Percentiles rank a stretch among this genome's conserved stretches.
These are phyloP conservation scores for Drosophila parabipectinata DNA, from an alignment of 1,140 invertebrate genomes.

Conservation along the genomic window DNA sequence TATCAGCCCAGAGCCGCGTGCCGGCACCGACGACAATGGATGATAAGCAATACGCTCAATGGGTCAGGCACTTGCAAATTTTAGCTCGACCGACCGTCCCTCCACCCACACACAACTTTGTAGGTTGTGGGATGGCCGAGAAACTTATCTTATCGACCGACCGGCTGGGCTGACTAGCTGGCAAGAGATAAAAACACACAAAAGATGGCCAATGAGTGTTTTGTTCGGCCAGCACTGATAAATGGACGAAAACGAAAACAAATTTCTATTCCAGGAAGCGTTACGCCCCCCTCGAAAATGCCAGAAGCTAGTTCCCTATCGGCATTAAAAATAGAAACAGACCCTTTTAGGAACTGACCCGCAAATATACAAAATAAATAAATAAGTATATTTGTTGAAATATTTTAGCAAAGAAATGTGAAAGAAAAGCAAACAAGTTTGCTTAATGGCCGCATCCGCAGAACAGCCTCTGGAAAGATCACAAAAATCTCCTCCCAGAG, in stretches of 20 bases:
- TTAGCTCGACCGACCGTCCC: conserved; percentile 5
- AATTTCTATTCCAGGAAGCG: conserved; percentile 38
- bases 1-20: conserved; percentile 69
- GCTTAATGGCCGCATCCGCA: conserved; percentile 66
- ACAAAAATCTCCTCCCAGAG: conserved; percentile 34
- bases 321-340: background rate
- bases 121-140: conserved; percentile 8
- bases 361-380: conserved; percentile 3
- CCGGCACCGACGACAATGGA: conserved; percentile 41
- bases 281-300: conserved; percentile 22
- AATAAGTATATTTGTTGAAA: conserved; percentile 29
- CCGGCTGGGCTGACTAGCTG: background rate
- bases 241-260: conserved; percentile 4
- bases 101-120: conserved; percentile 26
- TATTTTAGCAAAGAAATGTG: conserved; percentile 44
- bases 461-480: conserved; percentile 39
- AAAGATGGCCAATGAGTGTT: conserved; percentile 29
- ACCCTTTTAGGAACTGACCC: background rate
- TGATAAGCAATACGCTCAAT: conserved; percentile 57
- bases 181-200: conserved; percentile 35
- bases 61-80: conserved; percentile 63
- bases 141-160: conserved; percentile 41
- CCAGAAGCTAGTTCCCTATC: conserved; percentile 2
- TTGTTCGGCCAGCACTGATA: background rate
- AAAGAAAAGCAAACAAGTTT: conserved; percentile 80